Evolutionary conservation across 2,888 invertebrate species (phyloP).

Genomic region (Coelopa pilipes): DNA sequence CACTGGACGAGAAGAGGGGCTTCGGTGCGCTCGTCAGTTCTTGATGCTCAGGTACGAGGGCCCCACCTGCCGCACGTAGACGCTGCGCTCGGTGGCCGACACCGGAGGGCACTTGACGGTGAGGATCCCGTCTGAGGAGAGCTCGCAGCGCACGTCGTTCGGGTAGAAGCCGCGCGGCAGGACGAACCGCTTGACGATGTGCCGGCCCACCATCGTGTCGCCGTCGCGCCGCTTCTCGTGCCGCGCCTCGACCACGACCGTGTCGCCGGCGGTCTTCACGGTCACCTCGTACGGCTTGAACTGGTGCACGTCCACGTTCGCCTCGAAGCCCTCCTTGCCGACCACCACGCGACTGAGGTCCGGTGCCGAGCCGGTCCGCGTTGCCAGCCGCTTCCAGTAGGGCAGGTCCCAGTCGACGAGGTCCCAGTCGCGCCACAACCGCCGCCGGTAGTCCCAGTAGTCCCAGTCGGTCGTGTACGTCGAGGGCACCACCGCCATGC

Average conservation of each 20-base stretch:
- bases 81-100: conserved; percentile 71
- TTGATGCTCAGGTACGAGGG: conserved; percentile 69
- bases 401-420: conserved; percentile 62
- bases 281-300: conserved; percentile 76
- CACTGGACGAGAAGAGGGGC: too few species aligned
- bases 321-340: conserved; percentile 76
- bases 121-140: conserved; percentile 77
- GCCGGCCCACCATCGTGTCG: conserved; percentile 81
- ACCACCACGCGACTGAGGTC: conserved; percentile 64
- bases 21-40: conserved; percentile 49
- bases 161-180: conserved; percentile 77
- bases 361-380: conserved; percentile 63
- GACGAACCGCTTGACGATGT: conserved; percentile 79
- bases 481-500: conserved; percentile 62
- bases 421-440: conserved; percentile 65
- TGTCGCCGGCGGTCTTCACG: conserved; percentile 74
- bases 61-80: conserved; percentile 79
- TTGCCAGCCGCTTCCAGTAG: conserved; percentile 61
- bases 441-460: conserved; percentile 64
- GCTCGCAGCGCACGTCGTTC: conserved; percentile 75
- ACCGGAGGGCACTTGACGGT: conserved; percentile 77
- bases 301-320: conserved; percentile 75
- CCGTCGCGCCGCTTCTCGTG: conserved; percentile 77
- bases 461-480: conserved; percentile 59
- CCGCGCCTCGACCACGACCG: conserved; percentile 74